Conservation (phyloP, 2,888 invertebrate genomes). For the Punctoribates punctum region DNA sequence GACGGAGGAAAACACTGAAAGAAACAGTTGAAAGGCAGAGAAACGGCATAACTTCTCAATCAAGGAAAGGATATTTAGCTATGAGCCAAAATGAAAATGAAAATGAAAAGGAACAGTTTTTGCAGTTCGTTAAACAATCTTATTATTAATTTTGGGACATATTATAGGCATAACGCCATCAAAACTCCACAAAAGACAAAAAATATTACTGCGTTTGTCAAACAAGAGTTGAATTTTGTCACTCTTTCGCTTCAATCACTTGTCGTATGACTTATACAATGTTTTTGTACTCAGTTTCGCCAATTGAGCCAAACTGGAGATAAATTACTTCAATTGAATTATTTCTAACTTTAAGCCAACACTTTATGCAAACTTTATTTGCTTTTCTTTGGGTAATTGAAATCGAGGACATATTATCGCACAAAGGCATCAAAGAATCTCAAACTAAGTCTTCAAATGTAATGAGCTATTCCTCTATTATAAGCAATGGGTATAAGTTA, state of each 20-base stretch:
- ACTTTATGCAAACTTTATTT: constrained; percentile 37
- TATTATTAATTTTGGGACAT: constrained; percentile 34
- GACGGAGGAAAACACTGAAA: not conserved
- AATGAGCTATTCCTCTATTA: constrained; percentile 16
- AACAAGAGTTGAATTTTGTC: not conserved
- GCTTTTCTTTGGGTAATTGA: constrained; percentile 28
- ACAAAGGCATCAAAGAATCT: constrained; percentile 18
- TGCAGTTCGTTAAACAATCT: constrained; percentile 39
- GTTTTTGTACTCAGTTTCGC: not conserved
- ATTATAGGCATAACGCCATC: constrained; percentile 1
- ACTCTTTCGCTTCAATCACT: not conserved
- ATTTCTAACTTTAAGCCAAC: constrained; percentile 28
- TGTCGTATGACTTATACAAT: not conserved
- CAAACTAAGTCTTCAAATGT: constrained; percentile 1
- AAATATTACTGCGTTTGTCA: constrained; percentile 16
- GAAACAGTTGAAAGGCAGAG: constrained; percentile 3
- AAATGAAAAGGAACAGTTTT: constrained; percentile 37
- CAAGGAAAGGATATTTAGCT: constrained; percentile 37
- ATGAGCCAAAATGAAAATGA: constrained; percentile 33
- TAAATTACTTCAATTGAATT: constrained; percentile 20
- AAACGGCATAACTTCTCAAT: constrained; percentile 27
- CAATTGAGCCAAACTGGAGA: not conserved
- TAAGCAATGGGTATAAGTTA: not conserved
- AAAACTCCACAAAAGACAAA: not conserved
- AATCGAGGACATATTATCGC: constrained; percentile 3